A percentile compares a stretch with the other conserved stretches of the same genome.
phyloP scores from a whole-genome alignment of 2,113 vertebrate genomes.

The Suricata suricatta region DNA sequence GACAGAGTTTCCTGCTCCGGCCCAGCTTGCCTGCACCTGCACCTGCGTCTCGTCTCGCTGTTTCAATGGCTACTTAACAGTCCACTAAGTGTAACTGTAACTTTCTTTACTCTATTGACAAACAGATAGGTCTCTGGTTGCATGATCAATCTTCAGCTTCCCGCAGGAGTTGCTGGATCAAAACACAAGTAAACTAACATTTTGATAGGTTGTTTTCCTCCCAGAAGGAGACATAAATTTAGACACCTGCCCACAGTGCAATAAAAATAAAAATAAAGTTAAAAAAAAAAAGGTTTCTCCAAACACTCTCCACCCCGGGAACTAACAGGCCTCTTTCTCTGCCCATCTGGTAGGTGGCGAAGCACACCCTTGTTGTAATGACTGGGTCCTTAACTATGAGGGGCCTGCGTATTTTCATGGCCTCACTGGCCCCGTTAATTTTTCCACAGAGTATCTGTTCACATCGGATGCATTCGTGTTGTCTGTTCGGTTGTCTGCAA shows the following conservation, averaged over 20 bases:
- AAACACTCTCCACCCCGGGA: neutral
- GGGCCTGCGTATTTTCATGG: neutral
- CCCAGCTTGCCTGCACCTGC: neutral
- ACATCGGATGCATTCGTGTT: neutral
- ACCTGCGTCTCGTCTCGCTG: too few relatives aligned
- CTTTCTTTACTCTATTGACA: neutral
- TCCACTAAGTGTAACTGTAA: neutral
- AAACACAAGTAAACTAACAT: neutral
- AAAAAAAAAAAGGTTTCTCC: neutral
- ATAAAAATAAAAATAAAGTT: neutral
- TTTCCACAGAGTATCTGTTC: neutral
- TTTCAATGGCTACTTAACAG: neutral
- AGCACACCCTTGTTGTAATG: neutral
- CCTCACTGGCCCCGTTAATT: neutral
- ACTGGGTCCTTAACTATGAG: too few relatives aligned
- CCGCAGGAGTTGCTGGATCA: neutral
- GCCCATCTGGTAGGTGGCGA: too few relatives aligned
- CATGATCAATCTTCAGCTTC: neutral
- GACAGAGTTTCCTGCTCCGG: neutral
- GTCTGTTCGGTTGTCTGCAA: neutral
- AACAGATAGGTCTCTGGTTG: neutral
- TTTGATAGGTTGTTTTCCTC: neutral
- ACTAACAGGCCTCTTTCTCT: neutral
- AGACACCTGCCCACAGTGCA: accelerated
- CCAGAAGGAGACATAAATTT: neutral